phyloP scores from a whole-genome alignment of 2,888 invertebrate species.

The Ashinkailepas kermadecensis region DNA sequence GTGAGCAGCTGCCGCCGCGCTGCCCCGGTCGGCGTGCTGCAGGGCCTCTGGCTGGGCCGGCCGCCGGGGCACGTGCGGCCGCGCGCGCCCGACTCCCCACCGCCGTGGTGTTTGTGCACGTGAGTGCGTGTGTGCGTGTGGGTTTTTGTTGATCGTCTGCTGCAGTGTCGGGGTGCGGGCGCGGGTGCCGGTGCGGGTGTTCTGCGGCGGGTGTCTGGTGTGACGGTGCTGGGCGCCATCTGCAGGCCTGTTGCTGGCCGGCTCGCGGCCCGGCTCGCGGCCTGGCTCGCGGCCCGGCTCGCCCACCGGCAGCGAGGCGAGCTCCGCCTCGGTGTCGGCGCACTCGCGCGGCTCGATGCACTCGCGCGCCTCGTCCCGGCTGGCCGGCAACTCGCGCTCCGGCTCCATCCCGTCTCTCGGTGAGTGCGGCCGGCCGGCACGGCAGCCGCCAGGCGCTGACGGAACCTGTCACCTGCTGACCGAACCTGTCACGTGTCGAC shows the following conservation, averaged over 20 bases:
- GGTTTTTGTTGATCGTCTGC: too few species aligned
- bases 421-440: background rate
- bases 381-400: background rate
- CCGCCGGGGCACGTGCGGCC: background rate
- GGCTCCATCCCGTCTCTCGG: background rate
- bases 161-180: too few species aligned
- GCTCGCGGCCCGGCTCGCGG: background rate
- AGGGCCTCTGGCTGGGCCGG: too few species aligned
- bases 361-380: background rate
- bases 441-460: too few species aligned
- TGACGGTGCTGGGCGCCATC: background rate
- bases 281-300: slow-evolving; percentile 4
- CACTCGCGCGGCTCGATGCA: background rate
- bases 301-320: background rate
- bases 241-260: too few species aligned
- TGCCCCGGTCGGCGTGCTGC: background rate
- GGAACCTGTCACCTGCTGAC: too few species aligned
- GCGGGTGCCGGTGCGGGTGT: background rate
- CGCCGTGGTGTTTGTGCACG: background rate
- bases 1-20: background rate
- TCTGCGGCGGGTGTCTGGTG: background rate
- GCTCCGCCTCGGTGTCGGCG: background rate
- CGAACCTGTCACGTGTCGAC: background rate
- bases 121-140: background rate
- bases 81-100: too few species aligned